phyloP scores from a whole-genome alignment of 2,113 vertebrate genomes.

The Podocnemis expansa region DNA sequence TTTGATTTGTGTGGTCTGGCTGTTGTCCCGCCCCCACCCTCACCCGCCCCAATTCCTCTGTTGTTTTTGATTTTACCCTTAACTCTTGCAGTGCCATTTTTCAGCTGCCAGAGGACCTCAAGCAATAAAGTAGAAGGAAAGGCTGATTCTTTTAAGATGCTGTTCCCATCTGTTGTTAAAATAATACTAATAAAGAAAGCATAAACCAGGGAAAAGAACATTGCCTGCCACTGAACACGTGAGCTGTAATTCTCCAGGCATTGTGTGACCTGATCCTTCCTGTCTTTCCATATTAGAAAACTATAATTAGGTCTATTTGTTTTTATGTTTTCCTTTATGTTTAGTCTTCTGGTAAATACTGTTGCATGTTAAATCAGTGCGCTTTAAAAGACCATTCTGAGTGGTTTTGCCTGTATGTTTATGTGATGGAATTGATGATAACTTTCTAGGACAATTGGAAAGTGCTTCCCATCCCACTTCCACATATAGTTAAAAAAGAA shows the following conservation, averaged over 20 bases:
- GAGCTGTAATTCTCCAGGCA: not conserved
- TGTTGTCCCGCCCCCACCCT: too few relatives aligned
- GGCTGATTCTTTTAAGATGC: fast-evolving
- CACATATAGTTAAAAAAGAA: not conserved
- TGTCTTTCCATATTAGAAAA: conserved; percentile 16
- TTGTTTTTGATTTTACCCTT: conserved; percentile 37
- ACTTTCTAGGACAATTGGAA: not conserved
- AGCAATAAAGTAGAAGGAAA: not conserved
- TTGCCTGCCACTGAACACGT: fast-evolving
- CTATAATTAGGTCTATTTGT: not conserved
- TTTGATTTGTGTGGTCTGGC: conserved; percentile 49
- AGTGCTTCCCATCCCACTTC: not conserved
- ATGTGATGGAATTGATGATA: not conserved
- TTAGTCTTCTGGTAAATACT: not conserved
- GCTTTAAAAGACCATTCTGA: fast-evolving
- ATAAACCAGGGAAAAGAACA: not conserved
- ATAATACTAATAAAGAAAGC: not conserved
- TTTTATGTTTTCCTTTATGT: fast-evolving
- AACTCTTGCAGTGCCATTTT: not conserved
- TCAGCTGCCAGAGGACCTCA: not conserved
- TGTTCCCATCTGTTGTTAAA: not conserved
- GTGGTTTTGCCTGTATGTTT: not conserved
- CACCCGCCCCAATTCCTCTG: not conserved
- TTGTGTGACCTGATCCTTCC: not conserved
- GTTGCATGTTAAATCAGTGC: fast-evolving